These are phyloP conservation scores for Cheilosia pagana DNA, from an alignment of 2,888 invertebrate species.

Conservation along the genomic window DNA sequence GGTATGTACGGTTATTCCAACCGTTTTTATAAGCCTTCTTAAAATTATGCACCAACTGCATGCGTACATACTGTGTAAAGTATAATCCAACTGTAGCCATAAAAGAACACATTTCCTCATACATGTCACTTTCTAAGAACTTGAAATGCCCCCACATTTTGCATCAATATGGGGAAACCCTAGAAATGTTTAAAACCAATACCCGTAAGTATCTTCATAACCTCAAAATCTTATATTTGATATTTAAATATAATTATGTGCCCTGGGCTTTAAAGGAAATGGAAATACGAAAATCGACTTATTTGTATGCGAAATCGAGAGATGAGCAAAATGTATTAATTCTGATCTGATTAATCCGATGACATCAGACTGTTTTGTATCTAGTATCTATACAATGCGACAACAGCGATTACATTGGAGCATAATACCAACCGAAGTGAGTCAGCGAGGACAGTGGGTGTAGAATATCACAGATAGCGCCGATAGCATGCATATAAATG, in stretches of 20 bases:
- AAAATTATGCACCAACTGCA: too few species aligned
- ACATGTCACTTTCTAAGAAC: neutral
- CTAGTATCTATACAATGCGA: neutral
- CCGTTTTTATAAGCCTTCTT: too few species aligned
- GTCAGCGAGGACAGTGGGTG: neutral
- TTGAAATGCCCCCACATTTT: neutral
- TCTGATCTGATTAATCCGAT: slow-evolving; percentile 41
- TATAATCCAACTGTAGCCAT: too few species aligned
- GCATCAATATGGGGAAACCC: slow-evolving; percentile 1
- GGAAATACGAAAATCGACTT: slow-evolving; percentile 21
- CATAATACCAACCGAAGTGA: neutral
- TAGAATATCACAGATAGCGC: slow-evolving; percentile 3
- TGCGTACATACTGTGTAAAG: too few species aligned
- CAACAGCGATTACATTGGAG: neutral
- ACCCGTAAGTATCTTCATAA: neutral
- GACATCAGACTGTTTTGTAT: slow-evolving; percentile 26
- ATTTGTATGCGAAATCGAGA: slow-evolving; percentile 45
- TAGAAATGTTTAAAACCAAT: slow-evolving; percentile 10
- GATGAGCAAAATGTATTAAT: neutral
- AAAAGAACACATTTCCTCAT: neutral
- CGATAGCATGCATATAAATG: slow-evolving; percentile 54
- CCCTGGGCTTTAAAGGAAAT: neutral
- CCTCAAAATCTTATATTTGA: slow-evolving; percentile 28
- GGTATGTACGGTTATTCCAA: too few species aligned
- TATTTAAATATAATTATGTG: neutral